Conservation (phyloP, 2,797 vertebrate species). For the Parambassis ranga region DNA sequence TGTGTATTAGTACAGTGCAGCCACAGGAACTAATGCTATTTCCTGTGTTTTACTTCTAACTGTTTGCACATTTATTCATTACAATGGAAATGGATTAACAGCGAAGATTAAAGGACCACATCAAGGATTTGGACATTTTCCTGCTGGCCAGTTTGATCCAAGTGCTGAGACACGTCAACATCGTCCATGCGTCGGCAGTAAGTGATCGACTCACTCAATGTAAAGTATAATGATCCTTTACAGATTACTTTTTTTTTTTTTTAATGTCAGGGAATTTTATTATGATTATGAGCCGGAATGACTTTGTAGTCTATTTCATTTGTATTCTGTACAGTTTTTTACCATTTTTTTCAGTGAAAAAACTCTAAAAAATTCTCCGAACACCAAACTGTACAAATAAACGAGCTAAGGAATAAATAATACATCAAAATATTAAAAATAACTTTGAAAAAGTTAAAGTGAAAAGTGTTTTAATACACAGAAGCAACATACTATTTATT, state of each 20-base stretch:
- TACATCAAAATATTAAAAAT: too few relatives aligned
- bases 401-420: too few relatives aligned
- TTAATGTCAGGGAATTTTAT: too few relatives aligned
- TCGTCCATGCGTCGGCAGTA: not conserved
- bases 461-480: too few relatives aligned
- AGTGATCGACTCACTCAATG: not conserved
- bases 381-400: too few relatives aligned
- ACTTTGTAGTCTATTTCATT: too few relatives aligned
- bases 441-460: too few relatives aligned
- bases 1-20: constrained; percentile 2
- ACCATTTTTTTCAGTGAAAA: too few relatives aligned
- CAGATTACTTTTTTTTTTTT: not conserved
- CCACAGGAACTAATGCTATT: constrained; percentile 22
- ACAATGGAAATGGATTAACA: constrained; percentile 17
- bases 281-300: too few relatives aligned
- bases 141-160: constrained; percentile 1
- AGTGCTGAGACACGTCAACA: not conserved
- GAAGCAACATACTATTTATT: too few relatives aligned
- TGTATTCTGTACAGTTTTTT: too few relatives aligned
- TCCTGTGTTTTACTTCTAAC: constrained; percentile 34
- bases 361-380: too few relatives aligned
- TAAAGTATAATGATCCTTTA: not conserved
- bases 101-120: constrained; percentile 45
- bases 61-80: constrained; percentile 17
- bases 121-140: constrained; percentile 24